Evolutionary conservation across 2,113 vertebrate genomes (phyloP), one percentile per base, ranked within the genome.

Genomic region (Hippocampus comes): DNA sequence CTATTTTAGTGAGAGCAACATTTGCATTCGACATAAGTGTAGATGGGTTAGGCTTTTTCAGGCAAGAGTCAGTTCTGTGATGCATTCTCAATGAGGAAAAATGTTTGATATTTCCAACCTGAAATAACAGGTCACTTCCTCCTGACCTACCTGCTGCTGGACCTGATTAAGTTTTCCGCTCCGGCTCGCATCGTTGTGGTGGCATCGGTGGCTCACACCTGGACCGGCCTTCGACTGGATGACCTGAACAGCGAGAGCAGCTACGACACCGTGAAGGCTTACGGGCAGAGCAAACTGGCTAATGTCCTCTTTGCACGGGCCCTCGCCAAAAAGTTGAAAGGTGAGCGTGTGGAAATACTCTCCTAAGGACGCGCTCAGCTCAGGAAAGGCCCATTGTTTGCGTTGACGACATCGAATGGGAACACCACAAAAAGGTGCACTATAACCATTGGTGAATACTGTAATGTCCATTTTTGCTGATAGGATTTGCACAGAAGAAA

Each of bases 201-300:
- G 67, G 88, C 93, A 0, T 94, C 93, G 0, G 80, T 91, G 70
- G 92, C 91, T 63, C 93, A 94, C 82, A 93, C 87, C 5, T 93
- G 91, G 92, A 91, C 89, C 2, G 79, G 80, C 38, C 88, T 94
- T 55, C 83, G 9, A 41, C 84, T 93, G 68, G 91, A 93, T 7
- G 93, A 94, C 82, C 90, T 93, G 73, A 93, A 94, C 87, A 93
- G 92, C 11, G 93, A 93, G 73, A 86, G 73, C 79, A 90, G 84
- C 41, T 94, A 94, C 2, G 87, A 90, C 41, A 74, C 89, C 10
- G 82, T 89, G 75, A 92, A 90, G 82, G 92, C 92, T 9, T 94
- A 94, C 1, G 91, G 90, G 15, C 93, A 94, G 84, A 94, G 93
- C 92, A 94, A 94, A 74, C 88, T 94, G 71, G 92, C 93, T 1